Conservation (phyloP, 2,888 invertebrate species). For the Scotopteryx bipunctaria region DNA sequence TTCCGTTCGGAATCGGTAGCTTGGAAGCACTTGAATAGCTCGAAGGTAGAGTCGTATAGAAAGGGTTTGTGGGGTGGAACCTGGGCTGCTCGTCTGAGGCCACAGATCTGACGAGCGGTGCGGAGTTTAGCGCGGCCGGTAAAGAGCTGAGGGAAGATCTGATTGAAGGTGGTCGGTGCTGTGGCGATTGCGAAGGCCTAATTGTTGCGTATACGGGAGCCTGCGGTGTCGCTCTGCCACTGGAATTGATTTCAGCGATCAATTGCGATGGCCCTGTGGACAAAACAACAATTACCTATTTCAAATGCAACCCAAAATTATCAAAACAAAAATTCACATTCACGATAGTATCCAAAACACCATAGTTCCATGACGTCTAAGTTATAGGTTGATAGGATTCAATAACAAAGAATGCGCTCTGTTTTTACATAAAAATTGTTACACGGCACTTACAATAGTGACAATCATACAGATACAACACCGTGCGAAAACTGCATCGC, state of each 20-base stretch:
- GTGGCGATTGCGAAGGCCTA: slow-evolving; percentile 61
- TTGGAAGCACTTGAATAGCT: slow-evolving; percentile 73
- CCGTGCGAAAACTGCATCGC: slow-evolving; percentile 33
- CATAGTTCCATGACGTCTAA: too few species aligned
- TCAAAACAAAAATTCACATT: too few species aligned
- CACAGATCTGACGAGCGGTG: slow-evolving; percentile 63
- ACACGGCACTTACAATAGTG: slow-evolving; percentile 14
- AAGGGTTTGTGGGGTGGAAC: slow-evolving; percentile 78
- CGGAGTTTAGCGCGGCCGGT: slow-evolving; percentile 62
- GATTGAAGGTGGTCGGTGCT: slow-evolving; percentile 52
- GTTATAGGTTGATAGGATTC: too few species aligned
- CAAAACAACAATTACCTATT: slow-evolving; percentile 27
- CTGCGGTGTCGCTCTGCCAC: slow-evolving; percentile 64
- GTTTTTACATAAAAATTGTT: neutral
- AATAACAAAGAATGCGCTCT: neutral
- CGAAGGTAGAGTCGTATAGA: slow-evolving; percentile 75
- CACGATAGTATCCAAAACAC: too few species aligned
- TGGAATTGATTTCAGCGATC: slow-evolving; percentile 59
- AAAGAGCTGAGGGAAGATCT: slow-evolving; percentile 62
- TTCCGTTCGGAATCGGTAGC: slow-evolving; percentile 72
- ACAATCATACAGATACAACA: slow-evolving; percentile 27
- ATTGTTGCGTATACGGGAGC: slow-evolving; percentile 77
- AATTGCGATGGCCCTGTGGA: slow-evolving; percentile 77
- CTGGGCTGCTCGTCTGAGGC: slow-evolving; percentile 62
- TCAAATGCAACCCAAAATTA: too few species aligned